Evolutionary conservation across 2,888 invertebrate genomes (phyloP), one percentile per base, ranked within the genome.

Genomic region (Eupsilia transversa): DNA sequence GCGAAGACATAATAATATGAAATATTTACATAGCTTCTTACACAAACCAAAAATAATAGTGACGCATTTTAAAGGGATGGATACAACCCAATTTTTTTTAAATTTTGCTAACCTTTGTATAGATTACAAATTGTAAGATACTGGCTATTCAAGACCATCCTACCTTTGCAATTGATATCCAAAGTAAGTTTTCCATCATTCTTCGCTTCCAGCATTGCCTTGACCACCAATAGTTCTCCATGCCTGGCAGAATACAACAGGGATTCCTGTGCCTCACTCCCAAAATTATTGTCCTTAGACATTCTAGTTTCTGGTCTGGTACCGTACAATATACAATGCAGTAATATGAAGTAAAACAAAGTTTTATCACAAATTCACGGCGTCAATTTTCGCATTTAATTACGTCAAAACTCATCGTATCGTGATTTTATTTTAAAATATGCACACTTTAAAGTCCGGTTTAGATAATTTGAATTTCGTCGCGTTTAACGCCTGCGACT

Each of bases 101-200:
- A n/a, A 27, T 56, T 30, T 9, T 0, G 0, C 20, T 33, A 9
- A 0, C 17, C 0, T 30, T 30, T 20, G 7, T 6, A 30, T 27
- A 17, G 2, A 9, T 20, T 57, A 30, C 56, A 30, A 20, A 27
- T 27, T 9, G 12, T 7, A 46, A 72, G n/a, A 46, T 46, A 56
- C 33, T 72, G 54, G 12, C 46, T 57, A 43, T 30, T 20, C n/a
- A 49, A 49, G 12, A 27, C 14, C 17, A 57, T 5, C 20, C 41
- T 94, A 97, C 97, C 97, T 97, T 97, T 97, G 87, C 97, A 97
- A 89, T 97, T 97, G 30, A 97, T 94, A 89, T 97, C 96, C 81
- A 97, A 92, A 43, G 94, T 94, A 54, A 97, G 92, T 86, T 97
- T 96, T n/a, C 95, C 96, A 73, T 96, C 95, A 70, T 93, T 93